Evolutionary conservation across 2,888 invertebrate genomes (phyloP).

Genomic region (Rhingia rostrata): DNA sequence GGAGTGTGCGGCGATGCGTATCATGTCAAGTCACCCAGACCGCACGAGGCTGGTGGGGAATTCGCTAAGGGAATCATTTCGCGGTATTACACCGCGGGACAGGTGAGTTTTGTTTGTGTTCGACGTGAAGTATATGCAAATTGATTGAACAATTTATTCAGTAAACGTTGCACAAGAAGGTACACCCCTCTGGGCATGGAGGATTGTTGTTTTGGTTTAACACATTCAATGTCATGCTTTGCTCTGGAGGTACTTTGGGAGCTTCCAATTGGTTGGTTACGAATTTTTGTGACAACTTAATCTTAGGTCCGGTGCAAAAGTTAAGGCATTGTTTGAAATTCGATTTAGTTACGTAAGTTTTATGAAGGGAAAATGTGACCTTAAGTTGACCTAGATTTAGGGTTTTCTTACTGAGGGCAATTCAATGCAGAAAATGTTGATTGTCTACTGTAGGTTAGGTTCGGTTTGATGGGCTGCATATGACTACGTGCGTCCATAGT

Average conservation of each 20-base stretch:
- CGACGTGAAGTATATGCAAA: constrained; percentile 17
- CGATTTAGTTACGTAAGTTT: too few species aligned
- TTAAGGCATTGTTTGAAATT: not conserved
- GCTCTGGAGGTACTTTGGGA: constrained; percentile 2
- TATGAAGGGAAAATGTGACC: too few species aligned
- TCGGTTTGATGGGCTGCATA: too few species aligned
- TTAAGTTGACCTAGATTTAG: too few species aligned
- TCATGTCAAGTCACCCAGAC: constrained; percentile 88
- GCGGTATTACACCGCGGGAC: constrained; percentile 91
- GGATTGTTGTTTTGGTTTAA: constrained; percentile 2
- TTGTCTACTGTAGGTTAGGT: too few species aligned
- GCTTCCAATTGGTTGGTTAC: not conserved
- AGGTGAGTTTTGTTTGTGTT: constrained; percentile 84
- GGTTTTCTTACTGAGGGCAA: too few species aligned
- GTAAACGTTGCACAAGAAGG: not conserved
- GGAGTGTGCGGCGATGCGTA: constrained; percentile 95
- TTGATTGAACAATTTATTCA: constrained; percentile 50
- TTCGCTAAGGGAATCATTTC: constrained; percentile 93
- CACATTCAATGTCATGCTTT: constrained; percentile 47
- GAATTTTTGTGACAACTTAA: constrained; percentile 35
- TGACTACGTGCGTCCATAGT: too few species aligned
- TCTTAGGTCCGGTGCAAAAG: constrained; percentile 1
- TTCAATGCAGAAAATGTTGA: too few species aligned
- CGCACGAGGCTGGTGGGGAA: constrained; percentile 94
- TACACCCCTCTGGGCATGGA: not conserved